phyloP scores from a whole-genome alignment of 2,113 vertebrate species.

The human (Homo sapiens) region DNA sequence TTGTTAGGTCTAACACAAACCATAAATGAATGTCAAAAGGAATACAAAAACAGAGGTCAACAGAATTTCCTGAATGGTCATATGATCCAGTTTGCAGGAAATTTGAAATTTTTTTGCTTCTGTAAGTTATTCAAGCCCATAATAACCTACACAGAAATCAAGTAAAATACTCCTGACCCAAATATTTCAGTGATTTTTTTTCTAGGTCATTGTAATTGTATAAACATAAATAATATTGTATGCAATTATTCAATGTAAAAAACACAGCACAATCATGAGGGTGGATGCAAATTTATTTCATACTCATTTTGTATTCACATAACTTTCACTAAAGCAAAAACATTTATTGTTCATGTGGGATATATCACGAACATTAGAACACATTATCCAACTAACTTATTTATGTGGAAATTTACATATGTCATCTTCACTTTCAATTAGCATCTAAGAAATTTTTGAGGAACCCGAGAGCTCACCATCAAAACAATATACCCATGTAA shows the following conservation, averaged over 20 bases:
- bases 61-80: background rate
- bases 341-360: slow-evolving; percentile 78
- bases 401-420: slow-evolving; percentile 65
- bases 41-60: background rate
- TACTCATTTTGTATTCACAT: slow-evolving; percentile 63
- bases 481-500: too few relatives aligned
- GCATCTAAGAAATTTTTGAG: slow-evolving; percentile 59
- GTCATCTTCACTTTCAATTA: slow-evolving; percentile 68
- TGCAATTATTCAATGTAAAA: slow-evolving; percentile 56
- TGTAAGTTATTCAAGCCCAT: accelerated
- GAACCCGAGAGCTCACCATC: slow-evolving; percentile 2
- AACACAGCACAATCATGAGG: background rate
- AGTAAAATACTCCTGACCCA: slow-evolving; percentile 20
- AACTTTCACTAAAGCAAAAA: slow-evolving; percentile 67
- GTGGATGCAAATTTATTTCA: slow-evolving; percentile 43
- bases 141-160: slow-evolving; percentile 38
- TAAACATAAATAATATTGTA: slow-evolving; percentile 44
- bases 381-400: slow-evolving; percentile 73
- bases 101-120: background rate
- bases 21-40: background rate
- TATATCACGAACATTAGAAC: slow-evolving; percentile 56
- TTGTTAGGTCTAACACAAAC: background rate
- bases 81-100: background rate
- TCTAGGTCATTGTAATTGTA: slow-evolving; percentile 47
- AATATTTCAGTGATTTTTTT: slow-evolving; percentile 49